Percentiles rank a stretch among this genome's conserved stretches.
phyloP scores from a whole-genome alignment of 2,797 vertebrate genomes.

The Anomalospiza imberbis region DNA sequence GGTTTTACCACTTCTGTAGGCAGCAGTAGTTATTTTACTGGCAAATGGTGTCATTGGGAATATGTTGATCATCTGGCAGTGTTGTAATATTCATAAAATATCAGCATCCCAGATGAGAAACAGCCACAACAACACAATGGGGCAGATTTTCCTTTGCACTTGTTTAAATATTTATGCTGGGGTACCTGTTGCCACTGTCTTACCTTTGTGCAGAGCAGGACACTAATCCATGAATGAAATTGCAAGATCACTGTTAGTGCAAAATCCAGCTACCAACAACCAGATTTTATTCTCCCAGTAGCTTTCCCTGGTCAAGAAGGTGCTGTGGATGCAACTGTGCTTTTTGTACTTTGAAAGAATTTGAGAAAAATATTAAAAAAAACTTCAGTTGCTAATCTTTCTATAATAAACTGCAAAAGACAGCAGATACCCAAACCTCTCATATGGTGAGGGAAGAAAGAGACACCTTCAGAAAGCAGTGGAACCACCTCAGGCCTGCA shows the following conservation, averaged over 20 bases:
- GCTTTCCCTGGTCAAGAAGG: not conserved
- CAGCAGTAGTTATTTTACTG: conserved; percentile 42
- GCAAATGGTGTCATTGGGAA: conserved; percentile 48
- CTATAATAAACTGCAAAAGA: not conserved
- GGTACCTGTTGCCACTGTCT: not conserved
- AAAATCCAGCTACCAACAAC: not conserved
- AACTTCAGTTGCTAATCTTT: not conserved
- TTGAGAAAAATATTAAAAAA: not conserved
- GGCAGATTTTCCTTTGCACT: not conserved
- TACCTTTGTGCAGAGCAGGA: not conserved
- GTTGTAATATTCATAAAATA: conserved; percentile 41
- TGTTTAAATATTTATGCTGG: not conserved
- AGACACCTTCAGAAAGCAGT: not conserved
- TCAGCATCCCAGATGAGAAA: conserved; percentile 30
- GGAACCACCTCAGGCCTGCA: not conserved
- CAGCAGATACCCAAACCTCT: not conserved
- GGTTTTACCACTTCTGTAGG: conserved; percentile 31
- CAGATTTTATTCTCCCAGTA: not conserved
- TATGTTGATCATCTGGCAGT: conserved; percentile 40
- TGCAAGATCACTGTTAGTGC: not conserved
- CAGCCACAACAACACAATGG: not conserved
- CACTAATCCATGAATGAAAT: not conserved
- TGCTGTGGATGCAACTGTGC: not conserved
- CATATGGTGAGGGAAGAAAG: not conserved
- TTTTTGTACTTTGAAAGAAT: not conserved